A percentile compares a stretch with the other conserved stretches of the same genome.
phyloP scores from a whole-genome alignment of 1,140 invertebrate species.

The Drosophila cardini region DNA sequence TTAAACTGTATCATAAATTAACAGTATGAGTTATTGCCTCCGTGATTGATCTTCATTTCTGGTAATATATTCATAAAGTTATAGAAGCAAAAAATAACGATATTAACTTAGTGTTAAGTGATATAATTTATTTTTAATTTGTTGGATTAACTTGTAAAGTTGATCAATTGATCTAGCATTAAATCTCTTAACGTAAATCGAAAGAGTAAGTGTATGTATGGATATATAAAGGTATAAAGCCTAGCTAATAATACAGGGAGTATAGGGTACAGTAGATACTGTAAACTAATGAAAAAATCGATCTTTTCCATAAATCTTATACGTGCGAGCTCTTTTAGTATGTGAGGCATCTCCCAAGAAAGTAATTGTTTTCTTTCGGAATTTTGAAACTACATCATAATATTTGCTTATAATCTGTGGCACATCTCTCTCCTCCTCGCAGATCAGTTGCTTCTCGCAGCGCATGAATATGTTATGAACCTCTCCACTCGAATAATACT shows the following conservation, averaged over 20 bases:
- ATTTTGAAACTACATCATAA: slow-evolving; percentile 1
- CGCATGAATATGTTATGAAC: not conserved
- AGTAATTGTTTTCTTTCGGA: not conserved
- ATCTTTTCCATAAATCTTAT: not conserved
- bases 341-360: not conserved
- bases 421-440: slow-evolving; percentile 13
- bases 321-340: not conserved
- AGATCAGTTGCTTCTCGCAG: not conserved
- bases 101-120: not conserved
- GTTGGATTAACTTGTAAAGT: not conserved
- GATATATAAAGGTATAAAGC: not conserved
- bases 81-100: too few species aligned
- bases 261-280: too few species aligned
- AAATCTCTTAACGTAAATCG: not conserved
- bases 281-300: not conserved
- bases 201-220: not conserved
- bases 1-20: too few species aligned
- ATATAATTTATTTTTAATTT: not conserved
- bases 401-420: not conserved
- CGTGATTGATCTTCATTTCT: too few species aligned
- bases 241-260: not conserved
- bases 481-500: slow-evolving; percentile 9
- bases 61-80: too few species aligned
- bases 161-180: not conserved
- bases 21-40: too few species aligned